phyloP scores from a whole-genome alignment of 2,888 invertebrate genomes.

The Lithophane socia region DNA sequence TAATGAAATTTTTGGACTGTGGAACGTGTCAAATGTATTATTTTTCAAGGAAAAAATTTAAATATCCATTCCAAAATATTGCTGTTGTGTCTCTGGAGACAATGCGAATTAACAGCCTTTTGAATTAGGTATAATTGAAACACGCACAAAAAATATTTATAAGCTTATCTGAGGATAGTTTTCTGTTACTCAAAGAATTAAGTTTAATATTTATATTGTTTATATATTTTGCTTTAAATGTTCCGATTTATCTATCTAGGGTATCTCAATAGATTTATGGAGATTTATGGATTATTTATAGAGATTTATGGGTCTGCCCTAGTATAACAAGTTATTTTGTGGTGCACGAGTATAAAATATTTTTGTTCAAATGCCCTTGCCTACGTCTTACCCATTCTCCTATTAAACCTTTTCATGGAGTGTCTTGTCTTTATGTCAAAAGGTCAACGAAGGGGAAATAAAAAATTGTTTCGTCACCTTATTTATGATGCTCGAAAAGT shows the following conservation, averaged over 20 bases:
- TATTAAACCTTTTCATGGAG: conserved; percentile 10
- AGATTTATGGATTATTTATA: too few relatives aligned
- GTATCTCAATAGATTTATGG: background rate
- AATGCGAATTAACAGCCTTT: conserved; percentile 21
- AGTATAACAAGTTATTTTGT: conserved; percentile 4
- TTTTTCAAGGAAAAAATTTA: background rate
- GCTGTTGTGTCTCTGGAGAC: conserved; percentile 27
- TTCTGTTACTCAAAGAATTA: background rate
- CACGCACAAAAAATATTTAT: background rate
- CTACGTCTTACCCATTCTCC: background rate
- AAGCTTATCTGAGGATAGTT: background rate
- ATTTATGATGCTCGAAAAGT: background rate
- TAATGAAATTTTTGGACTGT: background rate
- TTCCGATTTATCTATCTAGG: background rate
- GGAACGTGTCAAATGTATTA: background rate
- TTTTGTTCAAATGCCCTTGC: conserved; percentile 7
- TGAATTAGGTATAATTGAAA: conserved; percentile 12
- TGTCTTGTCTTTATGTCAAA: conserved; percentile 21
- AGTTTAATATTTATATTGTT: background rate
- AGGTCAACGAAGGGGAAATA: conserved; percentile 36
- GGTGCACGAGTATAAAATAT: background rate
- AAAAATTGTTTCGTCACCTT: background rate
- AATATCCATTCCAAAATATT: conserved; percentile 10
- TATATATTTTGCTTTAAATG: background rate
- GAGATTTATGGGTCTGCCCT: background rate